phyloP scores from a whole-genome alignment of 2,797 vertebrate species.

The Hipposideros larvatus region DNA sequence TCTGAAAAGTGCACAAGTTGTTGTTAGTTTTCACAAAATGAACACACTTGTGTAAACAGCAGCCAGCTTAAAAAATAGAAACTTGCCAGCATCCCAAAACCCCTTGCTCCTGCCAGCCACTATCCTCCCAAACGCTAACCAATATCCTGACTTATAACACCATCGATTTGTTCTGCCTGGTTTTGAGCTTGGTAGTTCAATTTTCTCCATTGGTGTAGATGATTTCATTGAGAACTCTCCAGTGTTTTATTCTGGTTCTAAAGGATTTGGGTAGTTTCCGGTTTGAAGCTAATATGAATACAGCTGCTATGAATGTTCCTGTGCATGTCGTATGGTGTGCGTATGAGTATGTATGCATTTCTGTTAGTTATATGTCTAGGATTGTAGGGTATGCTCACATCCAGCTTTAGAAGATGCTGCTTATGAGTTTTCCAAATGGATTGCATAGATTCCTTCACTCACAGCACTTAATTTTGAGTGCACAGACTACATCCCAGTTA shows the following conservation, averaged over 20 bases:
- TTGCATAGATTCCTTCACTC: not conserved
- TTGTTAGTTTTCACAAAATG: not conserved
- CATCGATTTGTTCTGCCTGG: not conserved
- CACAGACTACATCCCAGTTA: too few relatives aligned
- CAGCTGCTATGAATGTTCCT: not conserved
- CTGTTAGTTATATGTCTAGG: not conserved
- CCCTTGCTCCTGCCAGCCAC: not conserved
- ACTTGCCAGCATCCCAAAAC: not conserved
- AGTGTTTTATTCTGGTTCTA: not conserved
- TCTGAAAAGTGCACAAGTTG: not conserved
- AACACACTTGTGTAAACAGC: not conserved
- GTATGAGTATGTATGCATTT: not conserved
- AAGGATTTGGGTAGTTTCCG: not conserved
- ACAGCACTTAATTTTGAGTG: too few relatives aligned
- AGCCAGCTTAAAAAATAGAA: conserved; percentile 13
- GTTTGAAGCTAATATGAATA: not conserved
- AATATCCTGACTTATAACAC: not conserved
- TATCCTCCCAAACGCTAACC: not conserved
- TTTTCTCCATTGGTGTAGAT: not conserved
- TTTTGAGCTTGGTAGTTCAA: not conserved
- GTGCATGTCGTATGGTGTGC: too few relatives aligned
- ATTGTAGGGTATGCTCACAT: not conserved
- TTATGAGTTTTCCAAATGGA: not conserved
- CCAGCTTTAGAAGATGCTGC: not conserved
- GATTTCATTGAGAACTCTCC: not conserved